Evolutionary conservation across 2,113 vertebrate species (phyloP), one percentile per base, ranked within the genome.

Genomic region (Percopsis transmontana): DNA sequence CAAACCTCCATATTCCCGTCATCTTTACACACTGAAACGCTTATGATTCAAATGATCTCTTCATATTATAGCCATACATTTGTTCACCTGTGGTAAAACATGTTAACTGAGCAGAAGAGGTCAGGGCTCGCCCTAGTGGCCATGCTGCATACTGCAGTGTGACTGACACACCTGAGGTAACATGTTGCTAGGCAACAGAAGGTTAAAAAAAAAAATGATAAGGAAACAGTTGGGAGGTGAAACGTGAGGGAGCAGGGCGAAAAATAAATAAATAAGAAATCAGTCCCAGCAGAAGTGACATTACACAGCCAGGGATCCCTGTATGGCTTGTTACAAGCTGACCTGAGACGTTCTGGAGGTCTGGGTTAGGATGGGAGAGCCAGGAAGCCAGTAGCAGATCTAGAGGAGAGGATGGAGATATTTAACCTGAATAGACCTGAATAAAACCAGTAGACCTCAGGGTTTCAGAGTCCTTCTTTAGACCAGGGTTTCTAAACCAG

Each of bases 371-470:
- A 92, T 50, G 89, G 86, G 47, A 90, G 84, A 71, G 88, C 91
- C 77, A 92, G 71, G 68, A 72, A 87, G 56, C 91, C 90, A 1
- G 91, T 87, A 1, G 85, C 85, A 72, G 91, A 92, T 74, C 91
- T 92, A 50, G 6, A 73, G 74, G 39, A 69, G 16, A 76, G 2
- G 59, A 40, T 39, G 1, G 10, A 51, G 19, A 20, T 19, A 20
- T 16, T 14, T 14, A 12, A 16, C 8, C 8, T 10, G 12, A 10
- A 12, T 41, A 3, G 12, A 45, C 7, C 11, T 3, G 12, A 9
- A 3, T 50, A 50, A n/a, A 18, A 18, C n/a, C 15, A 12, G 19
- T 45, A 53, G 23, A 7, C 27, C 8, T 33, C 27, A 33, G 8
- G 27, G 8, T n/a, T n/a, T n/a, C n/a, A n/a, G n/a, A n/a, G n/a